A percentile compares a stretch with the other conserved stretches of the same genome.
Conservation (phyloP, 2,888 invertebrate genomes). For the Hoplodrina blanda region DNA sequence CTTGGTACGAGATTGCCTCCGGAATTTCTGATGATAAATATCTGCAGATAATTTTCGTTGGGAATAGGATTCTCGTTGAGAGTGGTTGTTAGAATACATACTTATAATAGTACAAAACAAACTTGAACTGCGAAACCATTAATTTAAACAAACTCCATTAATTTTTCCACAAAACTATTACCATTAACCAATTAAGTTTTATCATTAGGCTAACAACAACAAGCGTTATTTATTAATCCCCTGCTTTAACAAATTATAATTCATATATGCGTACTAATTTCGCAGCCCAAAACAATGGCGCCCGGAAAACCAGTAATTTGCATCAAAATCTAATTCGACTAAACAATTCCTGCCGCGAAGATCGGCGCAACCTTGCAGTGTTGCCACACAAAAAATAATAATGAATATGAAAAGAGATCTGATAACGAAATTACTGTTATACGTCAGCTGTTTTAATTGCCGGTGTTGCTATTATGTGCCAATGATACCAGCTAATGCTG, state of each 20-base stretch:
- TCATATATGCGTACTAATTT: constrained; percentile 50
- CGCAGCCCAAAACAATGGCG: constrained; percentile 52
- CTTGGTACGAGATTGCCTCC: constrained; percentile 21
- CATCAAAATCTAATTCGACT: constrained; percentile 58
- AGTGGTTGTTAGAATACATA: background rate
- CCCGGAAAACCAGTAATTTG: constrained; percentile 57
- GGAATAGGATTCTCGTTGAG: background rate
- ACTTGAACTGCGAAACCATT: too few relatives aligned
- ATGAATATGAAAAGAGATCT: constrained; percentile 63
- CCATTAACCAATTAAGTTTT: background rate
- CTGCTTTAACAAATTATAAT: constrained; percentile 38
- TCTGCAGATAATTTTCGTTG: background rate
- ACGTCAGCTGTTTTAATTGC: constrained; percentile 63
- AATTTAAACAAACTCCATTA: background rate
- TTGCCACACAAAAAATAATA: constrained; percentile 62
- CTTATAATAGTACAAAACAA: background rate
- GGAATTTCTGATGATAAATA: constrained; percentile 15
- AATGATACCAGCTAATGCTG: constrained; percentile 58
- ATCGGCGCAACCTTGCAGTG: constrained; percentile 60
- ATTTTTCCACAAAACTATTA: background rate
- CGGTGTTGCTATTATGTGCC: constrained; percentile 61
- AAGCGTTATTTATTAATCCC: constrained; percentile 12
- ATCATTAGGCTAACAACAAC: background rate
- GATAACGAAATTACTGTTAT: constrained; percentile 63
- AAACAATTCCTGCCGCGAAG: constrained; percentile 55